Evolutionary conservation across 2,113 vertebrate genomes (phyloP).

Genomic region (Tachuris rubrigastra): DNA sequence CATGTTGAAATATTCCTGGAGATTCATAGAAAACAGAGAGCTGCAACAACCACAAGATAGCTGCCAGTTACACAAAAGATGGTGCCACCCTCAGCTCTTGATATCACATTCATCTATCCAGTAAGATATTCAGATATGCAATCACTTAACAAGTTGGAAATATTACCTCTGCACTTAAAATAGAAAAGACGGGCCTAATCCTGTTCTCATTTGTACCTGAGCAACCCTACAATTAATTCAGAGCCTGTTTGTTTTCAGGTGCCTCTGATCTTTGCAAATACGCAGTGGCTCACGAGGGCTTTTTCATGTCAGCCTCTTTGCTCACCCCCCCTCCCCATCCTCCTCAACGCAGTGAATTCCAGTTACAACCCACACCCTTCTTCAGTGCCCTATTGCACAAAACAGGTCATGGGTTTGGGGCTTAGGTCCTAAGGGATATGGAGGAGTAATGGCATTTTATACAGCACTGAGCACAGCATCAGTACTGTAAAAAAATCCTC

Average conservation of each 20-base stretch:
- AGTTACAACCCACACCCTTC: not conserved
- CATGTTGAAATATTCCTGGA: not conserved
- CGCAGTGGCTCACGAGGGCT: not conserved
- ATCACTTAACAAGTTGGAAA: not conserved
- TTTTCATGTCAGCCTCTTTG: not conserved
- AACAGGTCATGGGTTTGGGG: not conserved
- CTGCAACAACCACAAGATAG: not conserved
- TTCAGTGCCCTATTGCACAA: not conserved
- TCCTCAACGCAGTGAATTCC: not conserved
- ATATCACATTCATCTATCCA: not conserved
- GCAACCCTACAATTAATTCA: not conserved
- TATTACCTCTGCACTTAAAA: not conserved
- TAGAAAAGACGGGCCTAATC: not conserved
- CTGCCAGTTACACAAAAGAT: not conserved
- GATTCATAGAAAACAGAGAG: not conserved
- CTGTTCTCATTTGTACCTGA: not conserved
- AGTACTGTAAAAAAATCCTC: not conserved
- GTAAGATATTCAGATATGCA: not conserved
- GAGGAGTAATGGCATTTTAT: not conserved
- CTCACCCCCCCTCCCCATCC: not conserved
- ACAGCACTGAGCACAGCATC: not conserved
- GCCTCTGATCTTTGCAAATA: not conserved
- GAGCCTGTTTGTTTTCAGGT: not conserved
- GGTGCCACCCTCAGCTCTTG: accelerated
- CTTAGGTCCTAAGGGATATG: not conserved